Evolutionary conservation across 1,140 invertebrate genomes (phyloP).

Genomic region (Zaprionus inermis): DNA sequence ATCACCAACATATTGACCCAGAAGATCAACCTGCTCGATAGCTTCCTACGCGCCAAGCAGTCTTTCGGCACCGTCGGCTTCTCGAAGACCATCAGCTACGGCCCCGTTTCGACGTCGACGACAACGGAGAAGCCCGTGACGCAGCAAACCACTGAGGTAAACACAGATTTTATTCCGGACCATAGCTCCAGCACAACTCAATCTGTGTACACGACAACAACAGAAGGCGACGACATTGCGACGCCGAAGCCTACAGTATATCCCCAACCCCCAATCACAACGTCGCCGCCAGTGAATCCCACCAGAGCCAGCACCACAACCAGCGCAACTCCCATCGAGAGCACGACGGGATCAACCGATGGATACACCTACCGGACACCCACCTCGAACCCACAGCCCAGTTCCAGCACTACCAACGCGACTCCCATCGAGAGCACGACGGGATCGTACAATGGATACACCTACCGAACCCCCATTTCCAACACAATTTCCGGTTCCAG

Average conservation of each 20-base stretch:
- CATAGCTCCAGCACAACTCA: slow-evolving; percentile 63
- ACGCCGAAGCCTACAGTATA: slow-evolving; percentile 68
- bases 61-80: slow-evolving; percentile 55
- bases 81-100: slow-evolving; percentile 41
- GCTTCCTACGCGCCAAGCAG: slow-evolving; percentile 52
- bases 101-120: slow-evolving; percentile 38
- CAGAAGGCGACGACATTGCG: slow-evolving; percentile 50
- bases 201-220: slow-evolving; percentile 68
- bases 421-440: slow-evolving; percentile 4
- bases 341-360: background rate
- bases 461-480: slow-evolving; percentile 33
- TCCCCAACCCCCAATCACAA: slow-evolving; percentile 59
- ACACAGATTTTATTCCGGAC: slow-evolving; percentile 69
- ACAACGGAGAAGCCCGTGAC: slow-evolving; percentile 59
- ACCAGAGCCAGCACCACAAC: background rate
- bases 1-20: slow-evolving; percentile 54
- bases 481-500: slow-evolving; percentile 10
- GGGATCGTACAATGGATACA: background rate
- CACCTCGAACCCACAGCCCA: background rate
- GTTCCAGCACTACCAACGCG: slow-evolving; percentile 15
- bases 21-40: slow-evolving; percentile 56
- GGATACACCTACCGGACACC: slow-evolving; percentile 40
- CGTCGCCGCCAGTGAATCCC: slow-evolving; percentile 35
- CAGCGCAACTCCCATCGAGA: background rate
- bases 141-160: slow-evolving; percentile 65